Conservation (phyloP, 1,140 invertebrate genomes). For the Amphibalanus amphitrite region DNA sequence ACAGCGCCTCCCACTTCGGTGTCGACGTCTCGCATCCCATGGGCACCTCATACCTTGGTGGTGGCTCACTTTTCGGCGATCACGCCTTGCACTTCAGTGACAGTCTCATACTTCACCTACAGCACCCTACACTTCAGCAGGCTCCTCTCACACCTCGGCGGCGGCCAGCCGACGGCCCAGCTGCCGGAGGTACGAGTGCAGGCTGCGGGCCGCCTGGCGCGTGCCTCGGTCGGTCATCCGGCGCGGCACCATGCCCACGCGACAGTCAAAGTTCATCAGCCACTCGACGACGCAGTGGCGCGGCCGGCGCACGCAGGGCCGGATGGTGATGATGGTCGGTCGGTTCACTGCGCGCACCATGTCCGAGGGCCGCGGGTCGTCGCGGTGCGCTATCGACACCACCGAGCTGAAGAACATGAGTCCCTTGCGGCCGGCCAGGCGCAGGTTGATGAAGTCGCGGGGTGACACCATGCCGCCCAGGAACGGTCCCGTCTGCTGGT, state of each 20-base stretch:
- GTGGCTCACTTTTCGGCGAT: too few relatives aligned
- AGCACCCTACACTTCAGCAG: too few relatives aligned
- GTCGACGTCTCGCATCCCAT: too few relatives aligned
- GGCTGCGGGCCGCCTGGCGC: background rate
- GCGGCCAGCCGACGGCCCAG: background rate
- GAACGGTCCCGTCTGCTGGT: background rate
- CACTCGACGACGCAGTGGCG: conserved; percentile 2
- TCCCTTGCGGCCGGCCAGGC: background rate
- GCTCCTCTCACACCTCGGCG: background rate
- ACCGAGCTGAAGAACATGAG: background rate
- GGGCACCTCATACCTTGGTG: too few relatives aligned
- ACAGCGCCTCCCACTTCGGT: too few relatives aligned
- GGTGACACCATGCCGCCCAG: background rate
- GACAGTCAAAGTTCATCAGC: conserved; percentile 2
- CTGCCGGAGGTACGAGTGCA: background rate
- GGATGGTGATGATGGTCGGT: background rate
- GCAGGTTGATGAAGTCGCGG: background rate
- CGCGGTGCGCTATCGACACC: background rate
- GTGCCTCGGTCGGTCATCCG: background rate
- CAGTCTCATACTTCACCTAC: too few relatives aligned
- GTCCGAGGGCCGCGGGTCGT: background rate
- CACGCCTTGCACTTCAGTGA: too few relatives aligned
- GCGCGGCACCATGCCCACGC: background rate
- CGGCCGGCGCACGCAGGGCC: conserved; percentile 4
- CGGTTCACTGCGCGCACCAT: background rate